phyloP scores from a whole-genome alignment of 2,113 vertebrate genomes.

The Trematocara nigrifrons region DNA sequence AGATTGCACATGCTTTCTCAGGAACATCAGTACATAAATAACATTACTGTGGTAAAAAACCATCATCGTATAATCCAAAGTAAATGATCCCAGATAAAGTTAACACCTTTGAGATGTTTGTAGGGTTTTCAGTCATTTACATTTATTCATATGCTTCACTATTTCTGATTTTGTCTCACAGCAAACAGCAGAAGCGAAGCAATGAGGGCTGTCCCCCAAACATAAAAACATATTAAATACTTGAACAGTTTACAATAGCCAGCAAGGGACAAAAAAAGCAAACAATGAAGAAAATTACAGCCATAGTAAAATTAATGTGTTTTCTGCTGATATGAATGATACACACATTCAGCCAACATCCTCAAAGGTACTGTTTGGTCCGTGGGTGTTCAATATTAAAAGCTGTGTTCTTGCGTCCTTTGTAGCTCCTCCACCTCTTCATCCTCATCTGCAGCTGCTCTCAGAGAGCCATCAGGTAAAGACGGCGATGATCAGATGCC shows the following conservation, averaged over 20 bases:
- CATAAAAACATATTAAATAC: not conserved
- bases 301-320: not conserved
- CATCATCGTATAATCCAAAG: not conserved
- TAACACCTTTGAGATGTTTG: not conserved
- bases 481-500: not conserved
- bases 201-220: not conserved
- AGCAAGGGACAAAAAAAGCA: not conserved
- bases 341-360: not conserved
- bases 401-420: not conserved
- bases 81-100: not conserved
- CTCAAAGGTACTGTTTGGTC: constrained; percentile 29
- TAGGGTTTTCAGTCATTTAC: not conserved
- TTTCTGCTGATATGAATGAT: not conserved
- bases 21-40: not conserved
- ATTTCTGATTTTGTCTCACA: not conserved
- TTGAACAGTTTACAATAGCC: not conserved
- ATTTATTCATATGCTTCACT: constrained; percentile 16
- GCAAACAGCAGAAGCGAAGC: not conserved
- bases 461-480: not conserved
- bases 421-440: not conserved
- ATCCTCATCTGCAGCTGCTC: not conserved
- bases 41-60: not conserved
- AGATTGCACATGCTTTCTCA: not conserved
- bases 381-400: not conserved
- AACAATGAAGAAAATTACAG: not conserved